Evolutionary conservation across 2,888 invertebrate genomes (phyloP).

Genomic region (Drosophila pseudotakahashii): DNA sequence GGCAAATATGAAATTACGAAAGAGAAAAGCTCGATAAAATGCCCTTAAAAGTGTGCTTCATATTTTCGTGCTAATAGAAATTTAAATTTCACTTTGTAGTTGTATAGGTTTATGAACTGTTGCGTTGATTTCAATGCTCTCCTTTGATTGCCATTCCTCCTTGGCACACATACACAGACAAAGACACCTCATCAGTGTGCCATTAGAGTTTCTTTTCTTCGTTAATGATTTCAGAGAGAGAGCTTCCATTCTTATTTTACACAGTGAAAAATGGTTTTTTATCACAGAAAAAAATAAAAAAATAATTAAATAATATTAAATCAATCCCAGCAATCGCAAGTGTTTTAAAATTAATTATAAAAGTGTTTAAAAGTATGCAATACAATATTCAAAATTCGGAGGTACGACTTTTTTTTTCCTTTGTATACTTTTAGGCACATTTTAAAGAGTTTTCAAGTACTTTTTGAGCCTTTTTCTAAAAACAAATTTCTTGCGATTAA

Average conservation of each 20-base stretch:
- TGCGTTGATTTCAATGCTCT: slow-evolving; percentile 14
- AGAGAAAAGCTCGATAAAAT: not conserved
- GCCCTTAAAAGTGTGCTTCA: slow-evolving; percentile 27
- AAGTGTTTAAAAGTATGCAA: too few relatives aligned
- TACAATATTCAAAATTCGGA: too few relatives aligned
- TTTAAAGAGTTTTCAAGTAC: too few relatives aligned
- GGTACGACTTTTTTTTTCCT: too few relatives aligned
- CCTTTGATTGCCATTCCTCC: slow-evolving; percentile 7
- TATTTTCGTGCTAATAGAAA: slow-evolving; percentile 14
- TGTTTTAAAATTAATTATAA: too few relatives aligned
- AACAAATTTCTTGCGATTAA: too few relatives aligned
- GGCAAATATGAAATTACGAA: not conserved
- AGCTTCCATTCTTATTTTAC: slow-evolving; percentile 3
- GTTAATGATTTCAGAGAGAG: slow-evolving; percentile 46
- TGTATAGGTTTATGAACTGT: slow-evolving; percentile 30
- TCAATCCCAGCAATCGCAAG: too few relatives aligned
- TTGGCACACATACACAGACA: slow-evolving; percentile 15
- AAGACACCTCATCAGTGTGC: slow-evolving; percentile 22
- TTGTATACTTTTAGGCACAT: too few relatives aligned
- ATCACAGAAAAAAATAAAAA: not conserved
- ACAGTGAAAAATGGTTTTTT: slow-evolving; percentile 2
- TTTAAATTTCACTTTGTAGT: slow-evolving; percentile 25
- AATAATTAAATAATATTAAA: not conserved
- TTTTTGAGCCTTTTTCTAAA: too few relatives aligned
- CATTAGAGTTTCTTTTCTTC: slow-evolving; percentile 39